Conservation (phyloP, 2,888 invertebrate species). For the Trichogramma dendrolimi region DNA sequence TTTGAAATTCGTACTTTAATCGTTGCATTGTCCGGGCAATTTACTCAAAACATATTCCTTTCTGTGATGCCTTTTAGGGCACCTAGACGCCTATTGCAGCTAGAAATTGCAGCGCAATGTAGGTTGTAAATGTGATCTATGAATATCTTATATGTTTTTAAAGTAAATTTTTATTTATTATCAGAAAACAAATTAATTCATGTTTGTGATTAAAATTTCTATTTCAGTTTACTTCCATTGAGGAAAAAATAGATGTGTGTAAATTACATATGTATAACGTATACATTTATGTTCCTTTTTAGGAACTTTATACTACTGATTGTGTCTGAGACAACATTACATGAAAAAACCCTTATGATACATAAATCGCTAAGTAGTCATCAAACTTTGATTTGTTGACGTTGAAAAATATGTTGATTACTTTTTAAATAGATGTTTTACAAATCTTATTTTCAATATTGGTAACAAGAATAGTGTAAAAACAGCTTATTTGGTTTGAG, state of each 20-base stretch:
- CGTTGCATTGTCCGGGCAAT: too few species aligned
- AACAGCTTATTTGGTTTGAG: constrained; percentile 38
- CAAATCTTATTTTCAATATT: constrained; percentile 44
- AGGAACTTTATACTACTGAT: constrained; percentile 51
- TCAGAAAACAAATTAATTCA: neutral
- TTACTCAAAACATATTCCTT: too few species aligned
- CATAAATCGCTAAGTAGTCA: too few species aligned
- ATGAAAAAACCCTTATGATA: constrained; percentile 31
- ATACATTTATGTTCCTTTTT: constrained; percentile 35
- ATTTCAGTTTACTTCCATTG: constrained; percentile 49
- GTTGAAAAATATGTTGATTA: too few species aligned
- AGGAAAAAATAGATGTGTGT: constrained; percentile 48
- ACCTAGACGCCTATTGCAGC: too few species aligned
- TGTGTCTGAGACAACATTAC: constrained; percentile 39
- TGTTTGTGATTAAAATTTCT: constrained; percentile 44
- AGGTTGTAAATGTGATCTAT: neutral
- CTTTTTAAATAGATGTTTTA: constrained; percentile 12
- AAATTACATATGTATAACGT: constrained; percentile 19
- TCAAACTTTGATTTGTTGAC: too few species aligned
- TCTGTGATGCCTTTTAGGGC: too few species aligned
- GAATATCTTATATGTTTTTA: neutral
- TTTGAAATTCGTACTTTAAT: too few species aligned
- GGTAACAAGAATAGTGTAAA: constrained; percentile 51
- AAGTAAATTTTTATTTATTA: constrained; percentile 2
- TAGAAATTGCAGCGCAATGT: too few species aligned